Conservation (phyloP, 1,140 invertebrate species). For the Camponotus vicinus region DNA sequence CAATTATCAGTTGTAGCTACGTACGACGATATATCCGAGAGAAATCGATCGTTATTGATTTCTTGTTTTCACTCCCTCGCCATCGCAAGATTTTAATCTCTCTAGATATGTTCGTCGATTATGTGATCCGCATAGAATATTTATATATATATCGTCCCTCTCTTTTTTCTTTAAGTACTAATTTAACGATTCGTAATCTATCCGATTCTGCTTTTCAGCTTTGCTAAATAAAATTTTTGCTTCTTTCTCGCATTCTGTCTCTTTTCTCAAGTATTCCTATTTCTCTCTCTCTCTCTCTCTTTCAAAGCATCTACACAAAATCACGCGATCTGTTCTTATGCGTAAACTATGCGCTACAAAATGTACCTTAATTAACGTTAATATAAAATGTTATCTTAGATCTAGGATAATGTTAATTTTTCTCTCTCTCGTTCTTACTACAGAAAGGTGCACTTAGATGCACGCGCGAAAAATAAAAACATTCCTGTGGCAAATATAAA, state of each 20-base stretch:
- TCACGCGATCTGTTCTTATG: conserved; percentile 56
- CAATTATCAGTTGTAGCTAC: conserved; percentile 38
- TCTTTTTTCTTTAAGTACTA: conserved; percentile 27
- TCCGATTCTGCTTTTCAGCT: conserved; percentile 17
- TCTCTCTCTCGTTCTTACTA: conserved; percentile 47
- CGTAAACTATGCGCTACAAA: conserved; percentile 75
- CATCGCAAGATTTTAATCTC: conserved; percentile 46
- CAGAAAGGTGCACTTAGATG: conserved; percentile 42
- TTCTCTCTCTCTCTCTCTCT: conserved; percentile 18
- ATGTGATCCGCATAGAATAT: conserved; percentile 35
- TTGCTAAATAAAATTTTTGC: conserved; percentile 41
- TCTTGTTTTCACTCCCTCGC: neutral
- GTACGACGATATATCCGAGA: conserved; percentile 38
- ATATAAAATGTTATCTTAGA: conserved; percentile 79
- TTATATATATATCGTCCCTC: neutral
- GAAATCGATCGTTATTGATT: conserved; percentile 36
- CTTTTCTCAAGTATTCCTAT: conserved; percentile 27
- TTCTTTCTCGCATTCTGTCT: conserved; percentile 3
- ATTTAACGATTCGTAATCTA: conserved; percentile 46
- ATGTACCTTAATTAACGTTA: conserved; percentile 75
- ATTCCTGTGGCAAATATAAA: conserved; percentile 67
- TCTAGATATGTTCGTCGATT: conserved; percentile 63
- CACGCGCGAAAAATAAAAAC: conserved; percentile 63
- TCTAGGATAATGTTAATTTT: conserved; percentile 67
- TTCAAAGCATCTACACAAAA: conserved; percentile 64